Base-by-base conservation (phyloP, 2,888 invertebrate species). In the Nemotelus nigrinus region DNA sequence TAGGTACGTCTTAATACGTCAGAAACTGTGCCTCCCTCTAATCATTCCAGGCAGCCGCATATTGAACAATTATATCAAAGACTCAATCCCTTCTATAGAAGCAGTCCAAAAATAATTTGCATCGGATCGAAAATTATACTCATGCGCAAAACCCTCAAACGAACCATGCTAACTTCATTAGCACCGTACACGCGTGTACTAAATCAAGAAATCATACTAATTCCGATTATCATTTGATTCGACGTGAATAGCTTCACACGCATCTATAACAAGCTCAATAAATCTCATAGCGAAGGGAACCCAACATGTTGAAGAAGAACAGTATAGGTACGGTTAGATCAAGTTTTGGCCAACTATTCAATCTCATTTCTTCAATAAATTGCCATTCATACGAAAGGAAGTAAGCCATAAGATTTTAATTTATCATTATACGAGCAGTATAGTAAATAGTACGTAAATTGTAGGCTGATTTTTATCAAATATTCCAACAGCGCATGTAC, bases 121-220 rank as follows among this genome's bases (percentile, higher is more conserved):
- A 65, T 65, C 43, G 10, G 8, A 3, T n/a, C n/a, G 10, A 67
- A 67, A 67, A 67, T 67, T 45, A 47, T 6, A 67, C 2, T 25
- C 47, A 47, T 67, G 8, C 41, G 48, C 67, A 43, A 67, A 45
- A 39, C 47, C 41, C 8, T n/a, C 5, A 47, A 48, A 50, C 47
- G 25, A 39, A 8, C 25, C 8, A n/a, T 53, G n/a, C 7, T 41
- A 10, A 68, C 8, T 25, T 47, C 3, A 3, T 48, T 53, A 53
- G 39, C 53, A 50, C 53, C 53, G 50, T 10, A 47, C 65, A 65
- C 47, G 47, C 25, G 65, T 65, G 47, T 65, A 25, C 47, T 10
- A 65, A 65, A 65, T 65, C 47, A 65, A 45, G 44, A 44, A 45
- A 65, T 45, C n/a, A n/a, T 47, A 39, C 65, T 6, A 65, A 65